Base-by-base conservation (phyloP, 2,888 invertebrate genomes). In the Polydrusus pterygomalis region DNA sequence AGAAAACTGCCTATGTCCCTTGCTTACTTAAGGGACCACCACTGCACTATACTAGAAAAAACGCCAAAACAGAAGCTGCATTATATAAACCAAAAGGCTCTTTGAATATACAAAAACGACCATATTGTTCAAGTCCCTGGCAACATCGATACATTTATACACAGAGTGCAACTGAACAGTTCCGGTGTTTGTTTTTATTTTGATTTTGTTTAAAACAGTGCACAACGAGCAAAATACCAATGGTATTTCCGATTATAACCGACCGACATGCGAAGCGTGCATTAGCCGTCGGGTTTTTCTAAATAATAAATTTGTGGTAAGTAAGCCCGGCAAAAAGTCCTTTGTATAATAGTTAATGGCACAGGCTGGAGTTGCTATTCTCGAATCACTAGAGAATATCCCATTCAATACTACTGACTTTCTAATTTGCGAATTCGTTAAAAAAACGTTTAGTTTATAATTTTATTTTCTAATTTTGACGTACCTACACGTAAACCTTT, bases 141-240 rank as follows among this genome's bases (percentile, higher is more conserved):
- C 30, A 54, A 54, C 30, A 17, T 54, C 30, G 18, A 40, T 43
- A 38, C 45, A 34, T 63, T 45, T 63, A 45, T 45, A 38, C 20
- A 25, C n/a, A 13, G n/a, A 45, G 43, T 40, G 45, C 43, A 15
- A 20, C 20, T 38, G 63, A 63, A 45, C 25, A 38, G 40, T 63
- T 63, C 45, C 45, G 63, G 63, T 63, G 20, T 63, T 63, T 63
- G 63, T 63, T 63, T 63, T 63, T 63, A 63, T 45, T 60, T 43
- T 45, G 63, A 25, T 63, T 63, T 63, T n/a, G 18, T 63, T 20
- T 10, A 45, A 63, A 63, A 45, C 63, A 25, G 43, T 45, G 45
- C 45, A 40, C 18, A 9, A 0, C 43, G 63, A 38, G 30, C 13
- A 54, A 30, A 54, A 30, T 13, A 5, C 20, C 25, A 30, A 54